Evolutionary conservation across 2,113 vertebrate species (phyloP), one percentile per base, ranked within the genome.

Genomic region (Baryphthengus martii): DNA sequence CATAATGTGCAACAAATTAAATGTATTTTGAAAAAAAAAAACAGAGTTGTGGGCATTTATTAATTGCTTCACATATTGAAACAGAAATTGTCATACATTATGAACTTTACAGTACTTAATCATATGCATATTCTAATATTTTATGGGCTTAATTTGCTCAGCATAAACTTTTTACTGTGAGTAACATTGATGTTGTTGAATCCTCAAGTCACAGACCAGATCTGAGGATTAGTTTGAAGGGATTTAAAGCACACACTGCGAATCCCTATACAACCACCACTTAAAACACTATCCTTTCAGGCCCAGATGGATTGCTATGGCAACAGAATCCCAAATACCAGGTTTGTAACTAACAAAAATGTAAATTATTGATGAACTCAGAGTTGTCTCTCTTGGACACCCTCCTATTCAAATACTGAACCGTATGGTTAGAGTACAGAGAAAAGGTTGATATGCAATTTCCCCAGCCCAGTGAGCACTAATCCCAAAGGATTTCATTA

Each of bases 401-500:
- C 74, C 73, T 97, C 81, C 74, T 93, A 95, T 70, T 97, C 77
- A 96, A 96, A 96, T 74, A 80, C 17, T 62, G 94, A 96, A 86
- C 75, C 13, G 71, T 91, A 93, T 53, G 72, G 80, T 94, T 89
- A 92, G 73, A 93, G 58, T 74, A 96, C 37, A 96, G 86, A 91
- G 83, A 90, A 81, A 90, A 96, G 90, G 74, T 78, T 97, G 90
- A 96, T 94, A 88, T 67, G 75, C 95, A 94, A 95, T 97, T 97
- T 97, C 81, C 85, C 96, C 81, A 89, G 72, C 78, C 88, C 71
- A 96, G 79, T 72, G 67, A 97, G 94, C 88, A 81, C 72, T 98
- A 98, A 98, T 97, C 97, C 95, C 94, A 77, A 95, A 58, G 94
- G 96, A 97, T 97, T 98, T 97, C 91, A 91, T 97, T 97, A 97